These are phyloP conservation scores for Thalassarche chlororhynchos DNA, from an alignment of 2,113 vertebrate species.

Conservation along the genomic window DNA sequence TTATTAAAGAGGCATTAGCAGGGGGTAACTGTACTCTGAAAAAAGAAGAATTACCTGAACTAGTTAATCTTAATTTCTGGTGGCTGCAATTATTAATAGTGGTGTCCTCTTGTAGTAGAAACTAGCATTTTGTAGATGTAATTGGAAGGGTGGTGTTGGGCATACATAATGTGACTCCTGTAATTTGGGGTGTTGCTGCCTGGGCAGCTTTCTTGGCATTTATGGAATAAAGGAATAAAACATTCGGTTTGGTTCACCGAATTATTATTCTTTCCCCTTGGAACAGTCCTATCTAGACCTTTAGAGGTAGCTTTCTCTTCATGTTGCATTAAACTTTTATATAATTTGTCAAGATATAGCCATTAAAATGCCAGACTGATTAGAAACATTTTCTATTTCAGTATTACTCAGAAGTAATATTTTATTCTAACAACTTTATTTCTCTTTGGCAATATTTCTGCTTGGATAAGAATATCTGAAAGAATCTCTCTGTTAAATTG, in stretches of 20 bases:
- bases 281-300: not conserved
- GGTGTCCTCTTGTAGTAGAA: not conserved
- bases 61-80: not conserved
- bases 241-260: not conserved
- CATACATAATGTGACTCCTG: not conserved
- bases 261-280: not conserved
- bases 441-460: not conserved
- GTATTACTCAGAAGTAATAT: not conserved
- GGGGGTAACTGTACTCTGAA: not conserved
- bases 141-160: not conserved
- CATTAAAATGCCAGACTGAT: not conserved
- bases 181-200: not conserved
- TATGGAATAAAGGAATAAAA: not conserved
- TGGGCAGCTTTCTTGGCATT: not conserved
- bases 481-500: not conserved
- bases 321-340: not conserved
- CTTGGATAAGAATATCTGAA: not conserved
- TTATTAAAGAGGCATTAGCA: not conserved
- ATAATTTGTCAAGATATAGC: not conserved
- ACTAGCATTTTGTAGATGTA: no score
- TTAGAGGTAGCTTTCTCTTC: not conserved
- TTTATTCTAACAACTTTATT: not conserved
- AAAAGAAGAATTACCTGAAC: not conserved
- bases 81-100: not conserved
- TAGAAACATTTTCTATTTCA: not conserved